Base-by-base conservation (phyloP, 2,797 vertebrate species). In the Sebastes vulpes region DNA sequence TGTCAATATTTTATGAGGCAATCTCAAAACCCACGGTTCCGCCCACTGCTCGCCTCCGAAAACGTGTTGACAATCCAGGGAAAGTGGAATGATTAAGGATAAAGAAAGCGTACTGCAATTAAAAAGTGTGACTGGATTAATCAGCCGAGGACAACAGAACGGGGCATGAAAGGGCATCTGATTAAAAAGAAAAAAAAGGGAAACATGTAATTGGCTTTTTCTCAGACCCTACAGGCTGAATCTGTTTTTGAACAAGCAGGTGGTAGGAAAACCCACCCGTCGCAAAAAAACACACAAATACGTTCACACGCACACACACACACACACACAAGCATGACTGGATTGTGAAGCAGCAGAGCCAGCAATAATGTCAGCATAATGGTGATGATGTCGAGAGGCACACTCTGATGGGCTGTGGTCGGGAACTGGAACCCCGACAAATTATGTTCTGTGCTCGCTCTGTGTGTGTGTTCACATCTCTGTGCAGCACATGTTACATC, bases 61-160 rank as follows among this genome's bases (percentile, higher is more conserved):
- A 71, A 35, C 20, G 5, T 73, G 54, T 46, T 63, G 42, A 72
- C 26, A 60, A 72, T 63, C n/a, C 28, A 25, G 6, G 7, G 48
- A 73, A 78, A 83, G 53, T 53, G 61, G 14, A 89, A 75, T 66
- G 28, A 65, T 61, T 64, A 20, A 46, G 25, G 23, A 71, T 66
- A 26, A 78, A 69, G 25, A 66, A 67, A 52, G 54, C 74, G 4
- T 52, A 21, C 31, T 50, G 82, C 76, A 84, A 91, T 90, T 91
- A 83, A 85, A 91, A 81, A 56, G 75, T 71, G 70, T 79, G 81
- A 82, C 81, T 52, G 66, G 80, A 88, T 82, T 89, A 93, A 89
- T 91, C 60, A 88, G 69, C 5, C 31, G 31, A 81, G 59, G 66
- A 85, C 69, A 87, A 88, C 78, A 86, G 61, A 90, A 23, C 65